These are phyloP conservation scores for Sebastes kiyomatsui DNA, from an alignment of 2,797 vertebrate species.

Conservation along the genomic window DNA sequence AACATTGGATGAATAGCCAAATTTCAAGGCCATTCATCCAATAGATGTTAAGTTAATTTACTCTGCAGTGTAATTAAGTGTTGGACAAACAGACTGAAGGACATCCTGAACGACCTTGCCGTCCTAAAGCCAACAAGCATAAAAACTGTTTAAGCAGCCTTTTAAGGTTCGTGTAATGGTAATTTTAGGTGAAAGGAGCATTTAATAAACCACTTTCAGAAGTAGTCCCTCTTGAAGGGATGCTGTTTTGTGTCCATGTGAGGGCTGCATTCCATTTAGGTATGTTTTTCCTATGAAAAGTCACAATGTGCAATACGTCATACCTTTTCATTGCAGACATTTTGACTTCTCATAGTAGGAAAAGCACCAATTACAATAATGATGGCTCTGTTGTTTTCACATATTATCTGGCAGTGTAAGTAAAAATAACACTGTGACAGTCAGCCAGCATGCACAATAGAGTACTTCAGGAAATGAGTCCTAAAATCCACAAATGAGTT, in stretches of 20 bases:
- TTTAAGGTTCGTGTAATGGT: neutral
- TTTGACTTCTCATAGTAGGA: neutral
- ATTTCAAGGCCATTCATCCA: neutral
- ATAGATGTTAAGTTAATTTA: neutral
- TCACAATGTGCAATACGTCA: neutral
- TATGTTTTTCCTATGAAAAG: neutral
- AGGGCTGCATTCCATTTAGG: neutral
- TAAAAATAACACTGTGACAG: neutral
- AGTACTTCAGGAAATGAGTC: neutral
- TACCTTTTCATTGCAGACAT: neutral
- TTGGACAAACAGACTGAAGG: neutral
- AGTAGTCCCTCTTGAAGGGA: neutral
- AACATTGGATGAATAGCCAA: neutral
- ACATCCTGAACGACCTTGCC: neutral
- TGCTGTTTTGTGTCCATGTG: neutral
- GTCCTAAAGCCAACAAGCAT: neutral
- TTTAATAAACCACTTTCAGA: neutral
- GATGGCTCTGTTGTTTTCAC: neutral
- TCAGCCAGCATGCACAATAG: neutral
- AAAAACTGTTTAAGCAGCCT: neutral
- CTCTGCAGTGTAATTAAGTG: neutral
- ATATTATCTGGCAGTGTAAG: neutral
- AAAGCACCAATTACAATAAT: neutral
- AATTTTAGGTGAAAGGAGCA: neutral
- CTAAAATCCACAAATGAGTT: neutral